A percentile compares a stretch with the other conserved stretches of the same genome.
Conservation (phyloP, 2,888 invertebrate species). For the Yponomeuta plumbellus region DNA sequence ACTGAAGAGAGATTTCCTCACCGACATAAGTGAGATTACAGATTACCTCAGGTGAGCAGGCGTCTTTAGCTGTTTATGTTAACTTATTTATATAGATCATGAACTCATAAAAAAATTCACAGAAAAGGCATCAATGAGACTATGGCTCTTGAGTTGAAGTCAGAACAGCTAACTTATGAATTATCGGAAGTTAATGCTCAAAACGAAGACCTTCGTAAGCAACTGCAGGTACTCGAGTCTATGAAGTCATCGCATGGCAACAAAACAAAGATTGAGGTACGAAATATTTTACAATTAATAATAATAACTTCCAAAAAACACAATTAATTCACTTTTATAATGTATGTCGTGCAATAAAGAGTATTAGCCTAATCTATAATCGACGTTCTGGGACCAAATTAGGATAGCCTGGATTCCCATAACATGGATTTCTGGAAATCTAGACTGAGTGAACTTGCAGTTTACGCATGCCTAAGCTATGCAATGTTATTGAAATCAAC, state of each 20-base stretch:
- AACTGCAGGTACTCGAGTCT: conserved; percentile 43
- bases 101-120: conserved; percentile 20
- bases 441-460: too few species aligned
- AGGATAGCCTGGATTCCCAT: too few species aligned
- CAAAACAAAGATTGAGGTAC: conserved; percentile 47
- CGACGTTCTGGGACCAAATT: too few species aligned
- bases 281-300: too few species aligned
- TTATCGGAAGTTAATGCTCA: conserved; percentile 48
- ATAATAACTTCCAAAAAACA: too few species aligned
- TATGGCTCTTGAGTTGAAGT: conserved; percentile 43
- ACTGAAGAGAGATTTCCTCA: conserved; percentile 46
- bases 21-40: conserved; percentile 44
- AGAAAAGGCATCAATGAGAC: conserved; percentile 53
- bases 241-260: conserved; percentile 35
- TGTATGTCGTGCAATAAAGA: too few species aligned
- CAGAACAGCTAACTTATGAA: conserved; percentile 46
- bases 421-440: too few species aligned
- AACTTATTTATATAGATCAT: too few species aligned
- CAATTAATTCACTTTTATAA: too few species aligned
- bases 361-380: too few species aligned
- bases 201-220: conserved; percentile 52
- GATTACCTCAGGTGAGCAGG: conserved; percentile 44
- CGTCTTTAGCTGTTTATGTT: not conserved
- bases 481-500: too few species aligned
- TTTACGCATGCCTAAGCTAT: too few species aligned